A percentile compares a stretch with the other conserved stretches of the same genome.
These are phyloP conservation scores for Conomelus anceps DNA, from an alignment of 2,888 invertebrate genomes.

Conservation along the genomic window DNA sequence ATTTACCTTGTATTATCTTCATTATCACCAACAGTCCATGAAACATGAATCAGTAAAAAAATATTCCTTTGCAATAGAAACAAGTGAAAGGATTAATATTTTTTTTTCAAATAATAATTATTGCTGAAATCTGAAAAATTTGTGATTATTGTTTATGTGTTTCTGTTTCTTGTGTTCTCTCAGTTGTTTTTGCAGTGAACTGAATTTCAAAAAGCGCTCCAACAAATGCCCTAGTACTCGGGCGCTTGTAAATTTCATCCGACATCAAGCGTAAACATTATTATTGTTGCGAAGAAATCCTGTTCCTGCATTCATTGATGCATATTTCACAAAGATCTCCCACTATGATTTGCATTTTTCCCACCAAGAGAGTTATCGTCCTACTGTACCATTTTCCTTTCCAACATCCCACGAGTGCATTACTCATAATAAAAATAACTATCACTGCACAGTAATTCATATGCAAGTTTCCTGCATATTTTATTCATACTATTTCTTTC, in stretches of 20 bases:
- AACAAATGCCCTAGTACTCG: not conserved
- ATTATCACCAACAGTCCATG: too few relatives aligned
- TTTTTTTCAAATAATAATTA: too few relatives aligned
- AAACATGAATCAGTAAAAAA: too few relatives aligned
- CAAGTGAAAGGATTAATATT: too few relatives aligned
- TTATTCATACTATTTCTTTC: not conserved
- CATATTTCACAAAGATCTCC: not conserved
- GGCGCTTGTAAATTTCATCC: not conserved
- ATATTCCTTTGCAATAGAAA: too few relatives aligned
- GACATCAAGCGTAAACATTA: not conserved
- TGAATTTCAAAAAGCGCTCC: not conserved
- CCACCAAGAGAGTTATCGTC: not conserved
- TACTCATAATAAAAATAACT: not conserved
- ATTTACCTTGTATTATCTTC: too few relatives aligned
- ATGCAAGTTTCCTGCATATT: not conserved
- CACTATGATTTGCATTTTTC: not conserved
- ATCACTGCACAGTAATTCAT: not conserved
- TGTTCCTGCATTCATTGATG: not conserved
- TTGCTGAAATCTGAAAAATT: too few relatives aligned
- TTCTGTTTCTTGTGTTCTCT: not conserved
- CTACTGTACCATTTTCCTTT: not conserved
- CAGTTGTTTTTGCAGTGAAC: not conserved
- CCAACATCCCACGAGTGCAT: not conserved
- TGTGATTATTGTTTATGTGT: too few relatives aligned
- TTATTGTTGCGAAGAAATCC: not conserved